These are phyloP conservation scores for Atrichornis clamosus DNA, from an alignment of 2,113 vertebrate species.

Conservation along the genomic window DNA sequence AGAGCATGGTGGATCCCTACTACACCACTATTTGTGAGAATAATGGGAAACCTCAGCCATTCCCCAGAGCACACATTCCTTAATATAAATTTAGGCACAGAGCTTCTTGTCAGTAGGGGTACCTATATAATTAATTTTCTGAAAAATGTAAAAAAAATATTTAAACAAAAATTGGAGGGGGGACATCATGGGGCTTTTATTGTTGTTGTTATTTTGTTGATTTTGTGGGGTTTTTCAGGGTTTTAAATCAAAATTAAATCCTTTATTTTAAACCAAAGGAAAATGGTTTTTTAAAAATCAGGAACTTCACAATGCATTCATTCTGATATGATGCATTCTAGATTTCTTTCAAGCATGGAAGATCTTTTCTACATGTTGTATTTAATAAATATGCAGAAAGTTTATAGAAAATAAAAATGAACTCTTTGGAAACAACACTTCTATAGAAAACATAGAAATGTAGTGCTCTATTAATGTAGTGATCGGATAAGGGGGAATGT, in stretches of 20 bases:
- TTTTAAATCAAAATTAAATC: neutral
- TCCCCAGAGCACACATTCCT: neutral
- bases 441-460: neutral
- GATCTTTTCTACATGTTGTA: neutral
- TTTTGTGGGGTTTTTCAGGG: neutral
- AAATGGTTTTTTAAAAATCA: neutral
- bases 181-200: accelerated
- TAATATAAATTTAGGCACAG: neutral
- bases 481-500: neutral
- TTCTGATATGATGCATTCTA: neutral
- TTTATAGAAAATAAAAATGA: accelerated
- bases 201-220: neutral
- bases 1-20: neutral
- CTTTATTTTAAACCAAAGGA: neutral
- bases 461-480: neutral
- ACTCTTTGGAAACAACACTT: neutral
- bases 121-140: neutral
- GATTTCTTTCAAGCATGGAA: neutral
- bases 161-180: accelerated
- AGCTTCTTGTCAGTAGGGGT: neutral
- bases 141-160: neutral
- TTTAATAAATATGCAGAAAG: neutral
- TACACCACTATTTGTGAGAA: neutral
- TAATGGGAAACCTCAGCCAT: neutral
- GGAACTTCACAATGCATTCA: neutral